phyloP scores from a whole-genome alignment of 2,113 vertebrate genomes.

The Vidua chalybeata region DNA sequence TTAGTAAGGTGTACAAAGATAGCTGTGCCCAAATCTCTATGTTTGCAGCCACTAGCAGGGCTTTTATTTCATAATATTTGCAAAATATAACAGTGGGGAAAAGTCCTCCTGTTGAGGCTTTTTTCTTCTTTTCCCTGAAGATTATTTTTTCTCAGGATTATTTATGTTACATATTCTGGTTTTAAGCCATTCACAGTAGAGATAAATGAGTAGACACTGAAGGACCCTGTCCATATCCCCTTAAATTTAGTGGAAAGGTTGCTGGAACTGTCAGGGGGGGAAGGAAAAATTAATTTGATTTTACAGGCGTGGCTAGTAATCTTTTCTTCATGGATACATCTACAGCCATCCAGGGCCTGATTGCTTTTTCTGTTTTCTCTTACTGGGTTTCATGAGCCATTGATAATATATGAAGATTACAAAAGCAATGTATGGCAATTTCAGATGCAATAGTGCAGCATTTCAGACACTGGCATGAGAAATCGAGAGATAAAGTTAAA shows the following conservation, averaged over 20 bases:
- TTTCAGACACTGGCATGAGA: not conserved
- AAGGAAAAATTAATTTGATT: not conserved
- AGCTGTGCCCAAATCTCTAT: not conserved
- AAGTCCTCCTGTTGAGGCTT: not conserved
- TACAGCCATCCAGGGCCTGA: not conserved
- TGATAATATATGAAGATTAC: constrained; percentile 32
- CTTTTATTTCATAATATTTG: not conserved
- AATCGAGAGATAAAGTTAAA: constrained; percentile 4
- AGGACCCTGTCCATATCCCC: not conserved
- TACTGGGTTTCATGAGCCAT: constrained; percentile 11
- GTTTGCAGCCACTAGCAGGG: fast-evolving
- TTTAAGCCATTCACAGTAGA: not conserved
- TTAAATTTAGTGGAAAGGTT: not conserved
- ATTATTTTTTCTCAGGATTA: not conserved
- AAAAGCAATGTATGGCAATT: not conserved
- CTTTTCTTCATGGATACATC: not conserved
- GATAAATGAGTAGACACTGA: not conserved
- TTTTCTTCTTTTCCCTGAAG: not conserved
- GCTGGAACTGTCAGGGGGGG: not conserved
- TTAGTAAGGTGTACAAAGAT: not conserved
- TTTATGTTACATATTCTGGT: not conserved
- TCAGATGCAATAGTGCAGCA: not conserved
- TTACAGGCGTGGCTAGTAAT: not conserved
- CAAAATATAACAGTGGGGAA: not conserved
- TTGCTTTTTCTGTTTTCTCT: constrained; percentile 1